Evolutionary conservation across 2,113 vertebrate genomes (phyloP), one percentile per base, ranked within the genome.

Genomic region (Malurus melanocephalus): DNA sequence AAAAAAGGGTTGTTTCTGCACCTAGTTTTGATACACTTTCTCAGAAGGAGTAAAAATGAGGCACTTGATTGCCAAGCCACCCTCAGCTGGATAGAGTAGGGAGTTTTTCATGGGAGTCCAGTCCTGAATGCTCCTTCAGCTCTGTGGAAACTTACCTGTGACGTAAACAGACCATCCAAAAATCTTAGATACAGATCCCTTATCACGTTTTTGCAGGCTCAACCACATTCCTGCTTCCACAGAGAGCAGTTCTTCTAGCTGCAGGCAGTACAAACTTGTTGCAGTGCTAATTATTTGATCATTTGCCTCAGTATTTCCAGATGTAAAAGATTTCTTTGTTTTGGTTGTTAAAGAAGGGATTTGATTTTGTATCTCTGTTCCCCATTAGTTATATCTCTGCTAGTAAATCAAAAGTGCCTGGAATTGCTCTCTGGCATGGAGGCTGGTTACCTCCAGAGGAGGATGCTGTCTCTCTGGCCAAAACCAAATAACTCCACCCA

Each of bases 291-390:
- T 93, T 91, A 87, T 95, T 91, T 91, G 93, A 85, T 92, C 86
- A 85, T 69, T 60, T 45, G 30, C 80, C 52, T 92, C 53, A 49
- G 11, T 83, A 88, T 85, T 90, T 91, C 80, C 83, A 89, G 77
- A 94, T 93, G 62, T 59, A 67, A 91, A 76, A 62, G 83, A 91
- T 95, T 94, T 84, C 92, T 85, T 85, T 95, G 62, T 90, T 95
- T 91, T 62, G 21, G 28, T 65, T 72, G 69, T 72, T 83, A 48
- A 92, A 75, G 68, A n/a, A 94, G 51, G 45, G 33, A 13, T 28
- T 84, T 72, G 33, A 35, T 81, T 91, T 87, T 93, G 76, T 83
- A 3, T 81, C 85, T 87, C 67, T 55, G 26, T 51, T 89, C 32
- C 48, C 16, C 30, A 35, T 77, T 72, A 60, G n/a, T 32, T 61